Evolutionary conservation across 53 echinoderm and acorn worm species (phyloP).

Genomic region (Echinarachnius parma): DNA sequence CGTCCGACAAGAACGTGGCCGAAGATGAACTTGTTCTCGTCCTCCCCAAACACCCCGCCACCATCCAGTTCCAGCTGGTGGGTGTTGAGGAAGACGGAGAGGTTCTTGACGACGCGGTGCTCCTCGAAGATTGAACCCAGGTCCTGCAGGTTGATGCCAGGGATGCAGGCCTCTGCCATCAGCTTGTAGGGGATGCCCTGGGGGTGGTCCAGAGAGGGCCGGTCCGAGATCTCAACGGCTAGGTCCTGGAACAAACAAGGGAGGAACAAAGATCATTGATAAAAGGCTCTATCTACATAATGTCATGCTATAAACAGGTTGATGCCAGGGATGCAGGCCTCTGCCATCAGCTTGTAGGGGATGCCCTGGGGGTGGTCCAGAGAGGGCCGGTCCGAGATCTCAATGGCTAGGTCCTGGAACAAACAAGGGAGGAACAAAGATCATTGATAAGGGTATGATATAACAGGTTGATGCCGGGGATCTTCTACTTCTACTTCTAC

Average conservation of each 20-base stretch:
- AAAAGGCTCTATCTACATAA: background rate
- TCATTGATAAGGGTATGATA: too few species aligned
- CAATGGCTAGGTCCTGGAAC: constrained; percentile 87
- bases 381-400: constrained; percentile 95
- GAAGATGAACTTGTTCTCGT: constrained; percentile 98
- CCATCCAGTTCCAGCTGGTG: constrained; percentile 93
- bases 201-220: constrained; percentile 88
- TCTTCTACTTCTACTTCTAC: too few species aligned
- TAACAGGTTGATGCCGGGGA: constrained; percentile 85
- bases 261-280: background rate
- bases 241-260: constrained; percentile 61
- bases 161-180: constrained; percentile 95
- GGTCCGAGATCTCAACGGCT: constrained; percentile 94
- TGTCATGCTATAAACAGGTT: too few species aligned
- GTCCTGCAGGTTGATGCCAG: constrained; percentile 90
- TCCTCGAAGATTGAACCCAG: constrained; percentile 95
- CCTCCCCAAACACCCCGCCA: constrained; percentile 96
- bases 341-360: constrained; percentile 96
- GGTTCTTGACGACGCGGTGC: constrained; percentile 94
- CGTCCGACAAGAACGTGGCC: constrained; percentile 95
- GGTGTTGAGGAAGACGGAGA: constrained; percentile 95
- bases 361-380: constrained; percentile 95
- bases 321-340: constrained; percentile 88
- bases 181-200: constrained; percentile 99
- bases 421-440: too few species aligned